Evolutionary conservation across 37 sponge, comb jelly and placozoan species (phyloP).

Genomic region (Chondrilla cf. caribensis): DNA sequence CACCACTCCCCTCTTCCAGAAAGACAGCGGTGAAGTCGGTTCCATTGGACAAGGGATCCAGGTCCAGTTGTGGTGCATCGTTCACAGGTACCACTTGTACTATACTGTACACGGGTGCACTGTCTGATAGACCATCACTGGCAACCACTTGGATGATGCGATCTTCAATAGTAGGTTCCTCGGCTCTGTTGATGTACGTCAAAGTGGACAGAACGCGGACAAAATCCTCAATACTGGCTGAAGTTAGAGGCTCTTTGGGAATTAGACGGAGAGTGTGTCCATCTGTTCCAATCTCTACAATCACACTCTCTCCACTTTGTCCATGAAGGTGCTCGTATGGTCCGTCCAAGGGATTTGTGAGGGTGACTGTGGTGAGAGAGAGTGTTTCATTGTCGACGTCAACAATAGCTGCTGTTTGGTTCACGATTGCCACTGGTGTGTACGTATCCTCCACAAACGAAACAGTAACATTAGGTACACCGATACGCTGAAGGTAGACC

Average conservation of each 20-base stretch:
- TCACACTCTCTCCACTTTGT: not conserved
- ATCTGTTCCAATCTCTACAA: not conserved
- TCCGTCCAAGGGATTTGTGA: conserved; percentile 33
- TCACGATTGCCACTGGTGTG: not conserved
- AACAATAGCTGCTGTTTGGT: conserved; percentile 14
- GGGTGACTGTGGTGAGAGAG: conserved; percentile 17
- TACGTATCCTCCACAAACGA: conserved; percentile 57
- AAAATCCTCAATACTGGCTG: conserved; percentile 31
- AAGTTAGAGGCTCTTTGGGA: not conserved
- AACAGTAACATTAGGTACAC: not conserved
- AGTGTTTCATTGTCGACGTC: conserved; percentile 60
- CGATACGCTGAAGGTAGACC: conserved; percentile 8
- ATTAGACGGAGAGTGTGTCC: no score
- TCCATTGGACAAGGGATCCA: conserved; percentile 27
- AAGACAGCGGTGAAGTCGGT: conserved; percentile 45
- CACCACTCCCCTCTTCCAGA: conserved; percentile 51
- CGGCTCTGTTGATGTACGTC: conserved; percentile 55
- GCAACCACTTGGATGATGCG: conserved; percentile 34
- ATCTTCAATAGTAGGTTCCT: conserved; percentile 54
- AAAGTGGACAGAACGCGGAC: conserved; percentile 29
- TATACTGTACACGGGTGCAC: conserved; percentile 24
- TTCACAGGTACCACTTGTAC: conserved; percentile 38
- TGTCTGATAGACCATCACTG: conserved; percentile 46
- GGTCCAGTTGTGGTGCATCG: conserved; percentile 65
- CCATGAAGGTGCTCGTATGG: not conserved